Base-by-base conservation (phyloP, 53 echinoderm and acorn worm species). In the Actinopyga echinites region DNA sequence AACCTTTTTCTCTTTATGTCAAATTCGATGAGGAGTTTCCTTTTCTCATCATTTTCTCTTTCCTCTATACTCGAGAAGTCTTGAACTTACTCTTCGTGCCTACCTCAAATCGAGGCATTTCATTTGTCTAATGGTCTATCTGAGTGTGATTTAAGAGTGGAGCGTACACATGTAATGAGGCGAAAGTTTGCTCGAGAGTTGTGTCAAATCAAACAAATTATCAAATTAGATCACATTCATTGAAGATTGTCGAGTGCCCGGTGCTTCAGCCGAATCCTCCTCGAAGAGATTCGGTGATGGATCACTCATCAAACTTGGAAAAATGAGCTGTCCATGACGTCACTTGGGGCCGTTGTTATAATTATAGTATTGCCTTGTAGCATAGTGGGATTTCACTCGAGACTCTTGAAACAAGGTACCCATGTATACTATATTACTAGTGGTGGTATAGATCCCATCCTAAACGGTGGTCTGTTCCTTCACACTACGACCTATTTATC, bases 141-240 rank as follows among this genome's bases (percentile, higher is more conserved):
- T 71, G 71, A 71, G 71, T 71, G 71, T 71, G 71, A 71, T 71
- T 71, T 71, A 71, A 71, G 71, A 71, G 71, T 26, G 71, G 63
- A 71, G 71, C 71, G 71, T 71, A 71, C 71, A 71, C 71, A 71
- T 71, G 71, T 71, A 71, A 71, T 71, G 71, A 44, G 71, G 71
- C 71, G 71, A 40, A 71, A 71, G 71, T 71, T 71, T 71, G 71
- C 44, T 71, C 71, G 44, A 42, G 71, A 71, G 71, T 71, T 71
- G 71, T 71, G 26, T 71, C 71, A 71, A 28, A 71, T 71, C 71
- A 71, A 71, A 71, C 71, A 71, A 71, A 71, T 71, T 71, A 71
- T 71, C 71, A 71, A 71, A 71, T 71, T 71, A 71, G 71, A 71
- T 71, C 71, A 71, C 42, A 30, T 71, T 71, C 71, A 40, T 71